Evolutionary conservation across 2,113 vertebrate species (phyloP).

Genomic region (Campylomormyrus numenius): DNA sequence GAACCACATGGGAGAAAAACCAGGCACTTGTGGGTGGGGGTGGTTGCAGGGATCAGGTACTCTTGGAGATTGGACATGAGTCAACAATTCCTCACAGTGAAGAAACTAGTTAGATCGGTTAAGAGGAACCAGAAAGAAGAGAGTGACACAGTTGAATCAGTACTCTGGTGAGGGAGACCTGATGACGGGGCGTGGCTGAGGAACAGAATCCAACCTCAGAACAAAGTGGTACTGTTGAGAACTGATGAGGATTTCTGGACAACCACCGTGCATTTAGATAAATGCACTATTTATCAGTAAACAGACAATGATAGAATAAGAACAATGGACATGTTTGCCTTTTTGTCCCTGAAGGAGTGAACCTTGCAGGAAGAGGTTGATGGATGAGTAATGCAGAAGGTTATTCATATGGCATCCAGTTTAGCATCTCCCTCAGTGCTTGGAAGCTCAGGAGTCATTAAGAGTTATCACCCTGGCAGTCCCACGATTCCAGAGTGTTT

Average conservation of each 20-base stretch:
- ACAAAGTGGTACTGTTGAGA: neutral
- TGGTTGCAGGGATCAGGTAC: neutral
- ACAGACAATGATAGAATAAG: neutral
- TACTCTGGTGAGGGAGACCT: neutral
- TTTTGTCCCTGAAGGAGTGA: neutral
- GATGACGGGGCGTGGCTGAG: neutral
- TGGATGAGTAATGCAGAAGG: neutral
- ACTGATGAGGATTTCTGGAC: neutral
- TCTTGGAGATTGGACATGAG: neutral
- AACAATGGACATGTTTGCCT: neutral
- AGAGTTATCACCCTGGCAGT: neutral
- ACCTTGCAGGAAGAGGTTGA: neutral
- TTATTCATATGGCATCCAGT: neutral
- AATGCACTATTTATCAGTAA: neutral
- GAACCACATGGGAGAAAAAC: neutral
- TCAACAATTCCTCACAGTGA: neutral
- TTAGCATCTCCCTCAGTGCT: neutral
- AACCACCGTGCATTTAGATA: neutral
- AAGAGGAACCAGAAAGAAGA: neutral
- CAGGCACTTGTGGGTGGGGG: neutral
- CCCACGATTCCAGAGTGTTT: neutral
- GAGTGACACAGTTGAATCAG: neutral
- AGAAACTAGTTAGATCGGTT: neutral
- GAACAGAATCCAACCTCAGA: neutral
- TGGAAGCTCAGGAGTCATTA: neutral